phyloP scores from a whole-genome alignment of 2,113 vertebrate genomes.

The Myrmecobius fasciatus region DNA sequence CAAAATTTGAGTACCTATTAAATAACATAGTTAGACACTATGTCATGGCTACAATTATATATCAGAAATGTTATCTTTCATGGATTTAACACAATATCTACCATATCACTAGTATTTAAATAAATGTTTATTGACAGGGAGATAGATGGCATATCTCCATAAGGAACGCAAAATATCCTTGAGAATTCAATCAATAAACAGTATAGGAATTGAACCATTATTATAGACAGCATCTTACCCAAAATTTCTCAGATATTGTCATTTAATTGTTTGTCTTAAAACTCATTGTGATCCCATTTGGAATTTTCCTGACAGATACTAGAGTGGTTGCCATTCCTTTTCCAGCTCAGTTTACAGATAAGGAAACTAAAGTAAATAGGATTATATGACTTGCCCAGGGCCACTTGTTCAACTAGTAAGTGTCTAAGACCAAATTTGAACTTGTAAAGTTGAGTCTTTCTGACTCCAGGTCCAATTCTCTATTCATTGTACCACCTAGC shows the following conservation, averaged over 20 bases:
- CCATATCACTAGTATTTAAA: not conserved
- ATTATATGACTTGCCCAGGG: not conserved
- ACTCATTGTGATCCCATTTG: no score
- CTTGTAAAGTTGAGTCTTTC: not conserved
- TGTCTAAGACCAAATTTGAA: not conserved
- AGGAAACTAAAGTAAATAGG: not conserved
- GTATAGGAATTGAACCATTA: not conserved
- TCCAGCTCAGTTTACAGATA: not conserved
- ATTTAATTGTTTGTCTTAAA: no score
- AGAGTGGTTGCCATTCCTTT: not conserved
- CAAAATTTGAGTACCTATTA: not conserved
- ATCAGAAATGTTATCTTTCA: not conserved
- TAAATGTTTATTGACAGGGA: not conserved
- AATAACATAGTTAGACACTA: not conserved
- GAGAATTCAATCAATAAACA: not conserved
- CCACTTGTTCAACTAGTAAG: not conserved
- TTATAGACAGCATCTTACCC: not conserved
- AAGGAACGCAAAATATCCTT: not conserved
- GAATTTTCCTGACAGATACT: no score
- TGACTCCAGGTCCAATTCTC: not conserved
- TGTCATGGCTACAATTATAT: not conserved
- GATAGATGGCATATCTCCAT: not conserved
- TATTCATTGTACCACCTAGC: no score
- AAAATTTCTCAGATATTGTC: not conserved
- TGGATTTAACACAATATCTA: not conserved